Conservation (phyloP, 1,140 invertebrate species). For the Dufourea novaeangliae region DNA sequence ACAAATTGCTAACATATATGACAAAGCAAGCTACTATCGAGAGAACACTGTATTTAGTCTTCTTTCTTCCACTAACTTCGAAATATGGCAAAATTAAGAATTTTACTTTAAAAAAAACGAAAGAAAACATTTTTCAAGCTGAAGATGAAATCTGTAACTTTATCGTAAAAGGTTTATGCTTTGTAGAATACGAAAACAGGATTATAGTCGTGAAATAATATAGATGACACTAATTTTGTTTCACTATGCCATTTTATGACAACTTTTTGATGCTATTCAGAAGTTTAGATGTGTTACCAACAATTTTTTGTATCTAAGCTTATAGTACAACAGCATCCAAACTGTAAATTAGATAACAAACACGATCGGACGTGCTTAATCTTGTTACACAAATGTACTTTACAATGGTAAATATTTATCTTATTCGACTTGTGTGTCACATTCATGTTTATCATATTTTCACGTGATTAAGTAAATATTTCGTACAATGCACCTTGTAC, state of each 20-base stretch:
- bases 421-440: constrained; percentile 39
- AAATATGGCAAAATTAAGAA: constrained; percentile 2
- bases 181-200: background rate
- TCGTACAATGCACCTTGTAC: constrained; percentile 39
- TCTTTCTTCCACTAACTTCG: background rate
- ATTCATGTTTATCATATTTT: constrained; percentile 47
- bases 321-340: constrained; percentile 46
- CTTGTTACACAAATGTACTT: constrained; percentile 42
- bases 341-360: constrained; percentile 47
- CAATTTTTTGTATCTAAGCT: constrained; percentile 38
- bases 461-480: constrained; percentile 43
- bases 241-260: constrained; percentile 22
- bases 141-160: constrained; percentile 5
- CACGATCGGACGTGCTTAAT: constrained; percentile 28
- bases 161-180: background rate
- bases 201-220: constrained; percentile 22
- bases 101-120: constrained; percentile 11
- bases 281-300: constrained; percentile 28
- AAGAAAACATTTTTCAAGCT: constrained; percentile 14
- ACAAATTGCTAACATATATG: background rate
- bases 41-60: background rate
- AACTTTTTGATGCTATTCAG: constrained; percentile 23
- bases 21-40: background rate
- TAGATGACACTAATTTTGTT: constrained; percentile 28
- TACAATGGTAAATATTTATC: constrained; percentile 45